Evolutionary conservation across 2,888 invertebrate species (phyloP), one percentile per base, ranked within the genome.

Genomic region (Papilio elwesi): DNA sequence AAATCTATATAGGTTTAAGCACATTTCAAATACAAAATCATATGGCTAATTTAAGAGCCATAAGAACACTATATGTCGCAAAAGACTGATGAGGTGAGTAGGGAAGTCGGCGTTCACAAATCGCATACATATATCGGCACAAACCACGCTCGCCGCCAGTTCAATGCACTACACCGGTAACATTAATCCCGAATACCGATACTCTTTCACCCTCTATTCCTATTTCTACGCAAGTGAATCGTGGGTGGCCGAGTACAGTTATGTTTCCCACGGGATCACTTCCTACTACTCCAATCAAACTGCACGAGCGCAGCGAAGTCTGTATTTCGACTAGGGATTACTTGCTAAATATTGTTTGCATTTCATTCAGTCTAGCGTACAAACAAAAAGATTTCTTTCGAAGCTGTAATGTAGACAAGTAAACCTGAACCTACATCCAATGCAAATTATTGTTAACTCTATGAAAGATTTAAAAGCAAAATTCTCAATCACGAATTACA

Each of bases 121-220:
- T 65, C 73, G 65, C 64, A 57, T 55, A 65, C 64, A 57, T 55
- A 52, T 74, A 74, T 57, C 52, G 65, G 68, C 26, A 57, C 13
- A 13, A 43, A 66, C 43, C 67, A 70, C 74, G 76, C 76, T 73
- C 77, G 76, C 74, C 76, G 73, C 69, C 74, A 70, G 79, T 74
- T 77, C 78, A 77, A 78, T 77, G 81, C 80, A 79, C 59, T 59
- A 38, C 43, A 10, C 80, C 77, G 79, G 78, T 81, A 80, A 80
- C 82, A 84, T 82, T 81, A 82, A 86, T 85, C 81, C 79, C 77
- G 78, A 78, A 80, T 79, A 80, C 79, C 74, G 78, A 78, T 76
- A 79, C 80, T 78, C 81, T 85, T 82, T 80, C 78, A 79, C 78
- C 59, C 59, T 71, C 78, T 79, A 79, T 82, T 78, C 76, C 78